A percentile compares a stretch with the other conserved stretches of the same genome.
Conservation (phyloP, 2,113 vertebrate genomes). For the Gadus macrocephalus region DNA sequence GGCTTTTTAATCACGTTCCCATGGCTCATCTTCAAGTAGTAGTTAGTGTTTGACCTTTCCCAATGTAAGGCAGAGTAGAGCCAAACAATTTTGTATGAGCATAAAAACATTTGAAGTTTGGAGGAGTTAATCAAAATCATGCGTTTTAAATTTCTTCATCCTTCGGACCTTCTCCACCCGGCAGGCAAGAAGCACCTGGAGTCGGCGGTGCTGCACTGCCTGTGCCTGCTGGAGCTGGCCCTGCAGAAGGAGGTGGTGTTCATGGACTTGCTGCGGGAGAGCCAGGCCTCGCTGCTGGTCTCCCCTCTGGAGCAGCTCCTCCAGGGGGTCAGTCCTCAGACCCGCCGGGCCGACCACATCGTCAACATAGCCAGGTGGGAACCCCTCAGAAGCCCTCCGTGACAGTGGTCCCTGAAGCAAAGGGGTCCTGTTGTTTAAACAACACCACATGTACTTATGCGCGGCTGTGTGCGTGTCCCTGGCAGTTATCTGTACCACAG, state of each 20-base stretch:
- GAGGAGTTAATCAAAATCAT: background rate
- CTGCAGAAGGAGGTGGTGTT: conserved; percentile 93
- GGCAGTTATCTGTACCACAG: conserved; percentile 90
- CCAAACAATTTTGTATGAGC: too few relatives aligned
- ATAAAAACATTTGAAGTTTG: background rate
- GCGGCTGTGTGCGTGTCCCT: background rate
- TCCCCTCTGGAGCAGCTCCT: conserved; percentile 91
- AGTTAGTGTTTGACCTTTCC: too few relatives aligned
- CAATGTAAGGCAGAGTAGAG: too few relatives aligned
- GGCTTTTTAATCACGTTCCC: too few relatives aligned
- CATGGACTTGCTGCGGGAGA: conserved; percentile 93
- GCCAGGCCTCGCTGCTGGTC: conserved; percentile 88
- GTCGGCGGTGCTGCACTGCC: conserved; percentile 87
- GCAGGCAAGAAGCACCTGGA: conserved; percentile 92
- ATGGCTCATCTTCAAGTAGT: too few relatives aligned
- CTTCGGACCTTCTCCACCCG: background rate
- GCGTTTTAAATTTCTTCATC: background rate
- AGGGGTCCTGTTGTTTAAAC: background rate
- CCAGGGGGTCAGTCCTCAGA: conserved; percentile 93
- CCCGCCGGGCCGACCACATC: conserved; percentile 89
- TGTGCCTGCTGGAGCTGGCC: conserved; percentile 87
- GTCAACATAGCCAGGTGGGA: conserved; percentile 89
- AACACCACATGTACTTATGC: background rate
- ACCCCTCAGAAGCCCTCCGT: background rate
- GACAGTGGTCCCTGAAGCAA: background rate